Percentiles rank a stretch among this genome's conserved stretches.
These are phyloP conservation scores for Xylocopa sonorina DNA, from an alignment of 1,140 invertebrate genomes.

Conservation along the genomic window DNA sequence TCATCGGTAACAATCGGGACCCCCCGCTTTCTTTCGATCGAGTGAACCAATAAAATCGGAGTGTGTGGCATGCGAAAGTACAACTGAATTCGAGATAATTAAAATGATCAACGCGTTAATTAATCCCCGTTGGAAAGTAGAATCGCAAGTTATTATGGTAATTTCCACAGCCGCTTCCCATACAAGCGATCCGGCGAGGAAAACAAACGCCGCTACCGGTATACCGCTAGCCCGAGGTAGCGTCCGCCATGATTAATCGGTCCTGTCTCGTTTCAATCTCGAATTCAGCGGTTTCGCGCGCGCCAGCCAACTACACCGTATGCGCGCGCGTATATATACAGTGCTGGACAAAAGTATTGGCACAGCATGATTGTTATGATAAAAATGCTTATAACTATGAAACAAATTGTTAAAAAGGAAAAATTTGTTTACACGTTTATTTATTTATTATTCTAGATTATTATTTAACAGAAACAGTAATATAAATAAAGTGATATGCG, in stretches of 20 bases:
- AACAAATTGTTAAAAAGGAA: no score
- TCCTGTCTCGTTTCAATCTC: conserved; percentile 5
- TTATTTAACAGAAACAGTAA: no score
- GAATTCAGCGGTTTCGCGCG: conserved; percentile 1
- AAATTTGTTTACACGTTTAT: no score
- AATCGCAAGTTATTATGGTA: conserved; percentile 35
- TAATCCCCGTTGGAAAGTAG: conserved; percentile 29
- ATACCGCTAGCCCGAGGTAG: conserved; percentile 18
- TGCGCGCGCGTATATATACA: neutral
- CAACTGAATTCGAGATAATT: conserved; percentile 25
- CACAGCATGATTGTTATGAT: no score
- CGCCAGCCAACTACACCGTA: no score
- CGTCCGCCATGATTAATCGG: conserved; percentile 42
- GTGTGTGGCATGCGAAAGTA: conserved; percentile 20
- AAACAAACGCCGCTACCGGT: neutral
- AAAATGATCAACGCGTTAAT: conserved; percentile 24
- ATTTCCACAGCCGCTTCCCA: conserved; percentile 16
- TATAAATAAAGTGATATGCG: no score
- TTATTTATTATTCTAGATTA: no score
- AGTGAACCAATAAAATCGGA: neutral
- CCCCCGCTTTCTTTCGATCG: no score
- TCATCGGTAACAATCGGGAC: neutral
- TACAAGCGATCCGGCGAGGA: neutral
- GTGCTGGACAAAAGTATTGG: no score
- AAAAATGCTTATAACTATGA: no score